Conservation (phyloP, 2,888 invertebrate genomes). For the Ferdinandea cuprea region DNA sequence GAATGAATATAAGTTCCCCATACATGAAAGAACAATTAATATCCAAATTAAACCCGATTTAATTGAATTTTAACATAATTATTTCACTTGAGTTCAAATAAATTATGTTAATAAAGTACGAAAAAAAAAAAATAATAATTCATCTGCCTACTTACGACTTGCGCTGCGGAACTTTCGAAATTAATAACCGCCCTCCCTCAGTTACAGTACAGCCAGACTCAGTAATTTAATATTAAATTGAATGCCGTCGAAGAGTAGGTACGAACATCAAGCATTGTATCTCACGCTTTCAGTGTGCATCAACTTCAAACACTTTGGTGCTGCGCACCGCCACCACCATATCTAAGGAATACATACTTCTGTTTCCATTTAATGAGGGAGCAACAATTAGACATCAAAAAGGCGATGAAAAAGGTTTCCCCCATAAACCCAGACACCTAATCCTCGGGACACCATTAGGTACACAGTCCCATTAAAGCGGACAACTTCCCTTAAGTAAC, state of each 20-base stretch:
- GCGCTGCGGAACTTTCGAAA: constrained; percentile 1
- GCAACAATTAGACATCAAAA: constrained; percentile 57
- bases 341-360: background rate
- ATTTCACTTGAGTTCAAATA: constrained; percentile 19
- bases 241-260: constrained; percentile 33
- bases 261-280: constrained; percentile 35
- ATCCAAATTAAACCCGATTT: constrained; percentile 24
- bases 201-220: background rate
- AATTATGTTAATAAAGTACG: constrained; percentile 51
- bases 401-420: constrained; percentile 29
- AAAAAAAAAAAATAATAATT: background rate
- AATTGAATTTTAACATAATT: constrained; percentile 57
- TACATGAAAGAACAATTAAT: no score
- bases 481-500: constrained; percentile 30
- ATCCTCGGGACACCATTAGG: constrained; percentile 22
- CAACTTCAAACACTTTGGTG: constrained; percentile 58
- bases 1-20: no score
- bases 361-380: constrained; percentile 13
- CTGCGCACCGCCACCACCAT: background rate
- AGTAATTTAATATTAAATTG: constrained; percentile 52
- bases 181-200: constrained; percentile 12
- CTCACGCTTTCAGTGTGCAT: constrained; percentile 53
- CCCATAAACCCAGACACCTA: no score
- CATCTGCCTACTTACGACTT: background rate
- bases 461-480: background rate